Evolutionary conservation across 1,140 invertebrate species (phyloP), one percentile per base, ranked within the genome.

Genomic region (Scaptomyza montana): DNA sequence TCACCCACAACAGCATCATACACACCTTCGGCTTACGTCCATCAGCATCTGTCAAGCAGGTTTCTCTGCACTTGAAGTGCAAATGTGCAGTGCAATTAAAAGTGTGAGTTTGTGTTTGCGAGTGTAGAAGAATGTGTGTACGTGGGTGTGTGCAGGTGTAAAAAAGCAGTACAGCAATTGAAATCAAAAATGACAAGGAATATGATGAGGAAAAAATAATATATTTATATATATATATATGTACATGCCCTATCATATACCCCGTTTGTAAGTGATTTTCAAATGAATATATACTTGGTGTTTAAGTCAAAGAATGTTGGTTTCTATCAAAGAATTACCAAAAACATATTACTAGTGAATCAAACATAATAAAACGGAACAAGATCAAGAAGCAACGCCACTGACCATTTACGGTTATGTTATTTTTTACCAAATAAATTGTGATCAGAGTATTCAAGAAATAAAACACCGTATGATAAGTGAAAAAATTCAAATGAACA

Each of bases 81-180:
- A 86, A 86, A 81, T 87, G 82, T 86, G 82, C 82, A 82, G 82
- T 87, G 82, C 89, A 87, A 87, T 87, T 87, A 87, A 82, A 89
- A 82, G 59, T 82, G 68, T 79, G 72, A 79, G 67, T 77, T 63
- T 53, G 71, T 67, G 71, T 61, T 75, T 78, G 70, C 70, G 61
- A 68, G 71, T 16, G 19, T 25, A n/a, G 4, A n/a, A 43, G 39
- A 43, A n/a, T 43, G 55, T 46, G 79, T 78, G 71, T 67, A 61
- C 33, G 45, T 30, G 36, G 68, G 81, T 76, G 56, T 60, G 53
- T 60, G 45, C 43, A 47, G 46, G 59, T 71, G 60, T 49, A 53
- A 57, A 62, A 53, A 68, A 69, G 63, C 79, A 71, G 60, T 62
- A 73, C 53, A 76, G 71, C 59, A 74, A 89, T 77, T 82, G 84